Evolutionary conservation across 2,888 invertebrate genomes (phyloP).

Genomic region (Megaustenia siamemsis): DNA sequence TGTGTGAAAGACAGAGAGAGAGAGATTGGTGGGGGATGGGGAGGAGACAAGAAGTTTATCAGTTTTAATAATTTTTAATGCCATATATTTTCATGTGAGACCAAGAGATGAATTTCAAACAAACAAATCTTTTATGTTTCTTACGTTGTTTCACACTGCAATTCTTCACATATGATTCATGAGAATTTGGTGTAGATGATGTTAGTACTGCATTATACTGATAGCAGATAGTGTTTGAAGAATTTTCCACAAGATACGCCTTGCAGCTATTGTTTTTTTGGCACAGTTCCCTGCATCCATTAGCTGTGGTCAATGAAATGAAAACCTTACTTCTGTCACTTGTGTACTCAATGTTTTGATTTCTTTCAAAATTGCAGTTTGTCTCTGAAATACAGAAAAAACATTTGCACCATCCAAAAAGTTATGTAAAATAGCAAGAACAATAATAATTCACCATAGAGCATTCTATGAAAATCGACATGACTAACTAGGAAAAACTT

Average conservation of each 20-base stretch:
- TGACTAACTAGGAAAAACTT: no score
- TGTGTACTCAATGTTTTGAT: not conserved
- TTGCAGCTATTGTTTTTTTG: not conserved
- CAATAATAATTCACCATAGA: no score
- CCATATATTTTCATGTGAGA: no score
- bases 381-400: constrained; percentile 20
- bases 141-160: constrained; percentile 28
- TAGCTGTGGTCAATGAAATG: no score
- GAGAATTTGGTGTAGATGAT: not conserved
- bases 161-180: constrained; percentile 27
- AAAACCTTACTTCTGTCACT: not conserved
- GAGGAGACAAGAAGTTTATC: not conserved
- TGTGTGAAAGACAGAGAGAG: not conserved
- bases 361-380: constrained; percentile 10
- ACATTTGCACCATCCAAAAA: no score
- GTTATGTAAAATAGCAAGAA: no score
- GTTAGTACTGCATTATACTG: not conserved
- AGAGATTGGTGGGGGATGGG: not conserved
- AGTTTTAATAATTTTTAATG: not conserved
- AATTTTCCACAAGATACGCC: not conserved
- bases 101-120: no score
- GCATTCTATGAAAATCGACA: no score
- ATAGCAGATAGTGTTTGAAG: not conserved
- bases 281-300: not conserved
- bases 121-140: not conserved